Percentiles rank a stretch among this genome's conserved stretches.
These are phyloP conservation scores for Rhea pennata DNA, from an alignment of 2,113 vertebrate species.

Conservation along the genomic window DNA sequence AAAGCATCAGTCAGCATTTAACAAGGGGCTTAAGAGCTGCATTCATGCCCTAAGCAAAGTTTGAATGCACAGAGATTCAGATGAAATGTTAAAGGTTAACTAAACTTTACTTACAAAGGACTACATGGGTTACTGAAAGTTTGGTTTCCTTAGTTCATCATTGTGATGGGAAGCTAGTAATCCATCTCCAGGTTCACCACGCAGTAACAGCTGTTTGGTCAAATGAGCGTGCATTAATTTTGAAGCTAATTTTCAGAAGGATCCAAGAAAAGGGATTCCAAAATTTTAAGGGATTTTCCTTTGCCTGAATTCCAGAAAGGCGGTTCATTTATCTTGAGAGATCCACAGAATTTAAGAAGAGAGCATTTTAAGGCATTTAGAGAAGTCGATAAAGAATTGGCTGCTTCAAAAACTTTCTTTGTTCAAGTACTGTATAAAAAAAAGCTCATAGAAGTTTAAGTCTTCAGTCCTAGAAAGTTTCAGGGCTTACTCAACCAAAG, in stretches of 20 bases:
- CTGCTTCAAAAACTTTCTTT: slow-evolving; percentile 34
- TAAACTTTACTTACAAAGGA: not conserved
- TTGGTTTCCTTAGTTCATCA: not conserved
- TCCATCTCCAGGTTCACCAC: not conserved
- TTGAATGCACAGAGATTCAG: not conserved
- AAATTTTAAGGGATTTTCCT: not conserved
- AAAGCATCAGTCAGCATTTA: not conserved
- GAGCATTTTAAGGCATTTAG: not conserved
- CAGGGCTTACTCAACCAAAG: slow-evolving; percentile 18
- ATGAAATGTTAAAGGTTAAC: not conserved
- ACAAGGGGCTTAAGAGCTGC: not conserved
- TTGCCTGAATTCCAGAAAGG: not conserved
- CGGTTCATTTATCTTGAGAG: not conserved
- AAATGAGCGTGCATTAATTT: not conserved
- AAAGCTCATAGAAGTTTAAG: slow-evolving; percentile 3
- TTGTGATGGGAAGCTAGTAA: not conserved
- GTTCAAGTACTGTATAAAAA: not conserved
- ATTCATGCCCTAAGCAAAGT: not conserved
- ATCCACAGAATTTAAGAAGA: not conserved
- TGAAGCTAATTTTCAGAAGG: not conserved
- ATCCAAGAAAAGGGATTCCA: no score
- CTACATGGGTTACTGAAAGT: not conserved
- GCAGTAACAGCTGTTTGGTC: not conserved
- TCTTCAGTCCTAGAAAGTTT: slow-evolving; percentile 29
- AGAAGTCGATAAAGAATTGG: not conserved